A percentile compares a stretch with the other conserved stretches of the same genome.
Conservation (phyloP, 2,797 vertebrate genomes). For the Aplochiton taeniatus region DNA sequence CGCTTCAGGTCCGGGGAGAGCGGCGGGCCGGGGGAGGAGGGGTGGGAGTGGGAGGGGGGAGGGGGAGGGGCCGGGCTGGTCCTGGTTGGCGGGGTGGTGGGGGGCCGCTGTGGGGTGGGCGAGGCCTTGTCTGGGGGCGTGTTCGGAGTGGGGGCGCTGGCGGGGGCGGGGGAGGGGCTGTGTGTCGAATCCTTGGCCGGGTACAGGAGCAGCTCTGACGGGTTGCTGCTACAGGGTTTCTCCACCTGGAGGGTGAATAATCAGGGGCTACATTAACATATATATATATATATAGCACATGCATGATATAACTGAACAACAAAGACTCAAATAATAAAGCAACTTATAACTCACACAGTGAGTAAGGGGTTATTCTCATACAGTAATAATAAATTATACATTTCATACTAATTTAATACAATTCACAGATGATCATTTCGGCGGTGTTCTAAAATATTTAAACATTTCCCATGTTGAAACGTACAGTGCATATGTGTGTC, state of each 20-base stretch:
- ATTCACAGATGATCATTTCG: too few relatives aligned
- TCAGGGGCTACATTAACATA: not conserved
- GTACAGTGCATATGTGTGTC: constrained; percentile 92
- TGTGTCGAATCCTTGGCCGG: constrained; percentile 73
- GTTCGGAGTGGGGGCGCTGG: constrained; percentile 35
- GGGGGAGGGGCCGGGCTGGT: constrained; percentile 46
- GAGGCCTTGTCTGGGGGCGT: constrained; percentile 38
- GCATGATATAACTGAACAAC: too few relatives aligned
- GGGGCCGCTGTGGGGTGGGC: constrained; percentile 32
- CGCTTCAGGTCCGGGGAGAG: constrained; percentile 78
- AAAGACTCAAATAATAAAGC: too few relatives aligned
- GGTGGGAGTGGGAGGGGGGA: constrained; percentile 41
- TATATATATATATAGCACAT: not conserved
- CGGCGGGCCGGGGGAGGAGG: constrained; percentile 49
- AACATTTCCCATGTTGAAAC: constrained; percentile 34
- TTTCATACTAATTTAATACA: too few relatives aligned
- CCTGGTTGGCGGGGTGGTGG: constrained; percentile 30
- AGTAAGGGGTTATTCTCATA: too few relatives aligned
- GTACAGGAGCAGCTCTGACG: constrained; percentile 84
- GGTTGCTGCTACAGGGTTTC: constrained; percentile 78
- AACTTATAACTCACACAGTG: too few relatives aligned
- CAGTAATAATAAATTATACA: too few relatives aligned
- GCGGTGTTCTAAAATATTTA: not conserved
- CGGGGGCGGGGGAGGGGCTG: constrained; percentile 20
- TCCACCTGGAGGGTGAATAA: constrained; percentile 64